phyloP scores from a whole-genome alignment of 23 tunicate species.

The Phallusia fumigata region DNA sequence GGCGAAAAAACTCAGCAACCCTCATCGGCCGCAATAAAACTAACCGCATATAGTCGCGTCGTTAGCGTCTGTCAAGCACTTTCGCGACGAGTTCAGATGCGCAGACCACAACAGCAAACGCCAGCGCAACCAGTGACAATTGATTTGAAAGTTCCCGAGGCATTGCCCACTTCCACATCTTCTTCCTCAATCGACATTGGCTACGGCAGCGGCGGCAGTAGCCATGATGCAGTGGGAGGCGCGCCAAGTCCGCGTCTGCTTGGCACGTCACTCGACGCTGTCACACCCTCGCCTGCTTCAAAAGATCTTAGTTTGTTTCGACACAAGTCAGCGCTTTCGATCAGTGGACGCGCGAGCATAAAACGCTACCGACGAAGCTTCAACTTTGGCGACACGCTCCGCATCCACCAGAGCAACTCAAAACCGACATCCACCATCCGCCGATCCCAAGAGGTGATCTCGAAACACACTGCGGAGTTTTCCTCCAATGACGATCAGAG shows the following conservation, averaged over 20 bases:
- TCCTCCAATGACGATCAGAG: neutral
- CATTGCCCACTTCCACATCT: neutral
- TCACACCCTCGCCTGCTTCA: no score
- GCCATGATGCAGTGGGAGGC: neutral
- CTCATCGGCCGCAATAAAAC: neutral
- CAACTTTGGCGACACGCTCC: neutral
- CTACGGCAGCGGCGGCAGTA: slow-evolving; percentile 5
- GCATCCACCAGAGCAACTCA: neutral
- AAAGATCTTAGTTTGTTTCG: neutral
- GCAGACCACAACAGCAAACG: neutral
- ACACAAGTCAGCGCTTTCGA: neutral
- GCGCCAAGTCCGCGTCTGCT: neutral
- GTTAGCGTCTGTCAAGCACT: neutral
- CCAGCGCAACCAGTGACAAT: neutral
- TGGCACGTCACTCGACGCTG: neutral
- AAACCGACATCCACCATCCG: neutral
- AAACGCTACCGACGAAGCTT: neutral
- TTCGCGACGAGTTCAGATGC: neutral
- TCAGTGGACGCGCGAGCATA: neutral
- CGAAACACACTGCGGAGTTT: neutral
- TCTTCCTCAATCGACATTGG: neutral
- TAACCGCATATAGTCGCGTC: neutral
- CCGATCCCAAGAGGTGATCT: neutral
- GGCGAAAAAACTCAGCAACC: neutral
- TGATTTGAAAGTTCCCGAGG: neutral